Conservation (phyloP, 1,140 invertebrate species). For the Drosophila littoralis region DNA sequence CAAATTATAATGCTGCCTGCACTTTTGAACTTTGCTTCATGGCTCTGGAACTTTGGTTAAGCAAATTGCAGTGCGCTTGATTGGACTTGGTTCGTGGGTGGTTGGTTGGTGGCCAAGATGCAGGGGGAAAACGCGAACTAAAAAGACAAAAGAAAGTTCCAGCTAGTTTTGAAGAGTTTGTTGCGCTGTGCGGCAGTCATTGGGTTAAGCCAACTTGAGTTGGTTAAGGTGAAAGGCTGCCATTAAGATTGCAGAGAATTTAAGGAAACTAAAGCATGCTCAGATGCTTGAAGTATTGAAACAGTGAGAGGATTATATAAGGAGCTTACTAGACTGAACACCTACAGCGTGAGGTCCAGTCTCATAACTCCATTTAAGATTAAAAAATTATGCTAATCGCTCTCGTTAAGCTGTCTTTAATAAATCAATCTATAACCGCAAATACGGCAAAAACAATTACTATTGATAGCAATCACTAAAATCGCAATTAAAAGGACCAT, state of each 20-base stretch:
- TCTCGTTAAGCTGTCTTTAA: too few species aligned
- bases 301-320: too few species aligned
- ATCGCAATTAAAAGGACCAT: too few species aligned
- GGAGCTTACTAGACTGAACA: too few species aligned
- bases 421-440: too few species aligned
- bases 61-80: constrained; percentile 71
- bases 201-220: constrained; percentile 50
- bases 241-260: constrained; percentile 4
- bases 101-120: not conserved
- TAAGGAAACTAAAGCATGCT: not conserved
- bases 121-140: not conserved
- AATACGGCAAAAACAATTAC: too few species aligned
- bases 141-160: constrained; percentile 70
- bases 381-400: too few species aligned
- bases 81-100: constrained; percentile 46
- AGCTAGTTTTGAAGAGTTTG: constrained; percentile 48
- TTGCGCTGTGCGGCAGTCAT: constrained; percentile 41
- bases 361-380: too few species aligned
- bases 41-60: constrained; percentile 37
- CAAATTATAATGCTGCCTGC: constrained; percentile 80
- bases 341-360: too few species aligned
- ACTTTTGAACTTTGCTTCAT: constrained; percentile 71
- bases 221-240: constrained; percentile 40
- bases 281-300: not conserved
- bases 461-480: too few species aligned